Base-by-base conservation (phyloP, 2,888 invertebrate species). In the Thymelicus lineola region DNA sequence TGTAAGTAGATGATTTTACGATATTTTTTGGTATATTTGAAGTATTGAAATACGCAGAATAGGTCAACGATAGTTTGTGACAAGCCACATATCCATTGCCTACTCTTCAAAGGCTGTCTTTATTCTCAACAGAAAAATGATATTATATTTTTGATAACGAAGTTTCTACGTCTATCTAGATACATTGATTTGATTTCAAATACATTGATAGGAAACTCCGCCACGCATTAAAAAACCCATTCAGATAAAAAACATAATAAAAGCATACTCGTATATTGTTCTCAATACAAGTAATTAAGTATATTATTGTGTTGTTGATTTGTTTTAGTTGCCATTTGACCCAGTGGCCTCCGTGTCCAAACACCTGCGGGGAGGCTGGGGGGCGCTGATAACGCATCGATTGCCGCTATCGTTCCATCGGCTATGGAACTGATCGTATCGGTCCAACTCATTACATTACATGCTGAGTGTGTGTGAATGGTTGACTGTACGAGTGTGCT, bases 351-450 rank as follows among this genome's bases (percentile, higher is more conserved):
- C 66, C 38, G 38, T 35, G 46, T 36, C 38, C 60, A 14, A 14
- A 58, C 50, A 67, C 67, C 60, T 61, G 59, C 59, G 60, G 67
- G 66, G 66, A 66, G 59, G 38, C 48, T 59, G 66, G 66, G 58
- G 59, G 61, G 67, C n/a, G 61, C 38, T 68, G 72, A 74, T 71
- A 74, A 71, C 71, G 55, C 63, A 74, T 71, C 68, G 68, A 68
- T 65, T 61, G 67, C 63, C 60, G 61, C 55, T 62, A 62, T 65
- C 64, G 55, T 28, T 45, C 67, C 64, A 71, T 73, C 73, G 59
- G 57, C 70, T 62, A 71, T 71, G 66, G 50, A 71, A 73, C 50
- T 59, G 73, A 73, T 73, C 58, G 36, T 71, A 73, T 73, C 73
- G 55, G 62, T 59, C 65, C 53, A 71, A 70, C 70, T 73, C 70